Conservation (phyloP, 2,113 vertebrate genomes). For the Atractosteus spatula region DNA sequence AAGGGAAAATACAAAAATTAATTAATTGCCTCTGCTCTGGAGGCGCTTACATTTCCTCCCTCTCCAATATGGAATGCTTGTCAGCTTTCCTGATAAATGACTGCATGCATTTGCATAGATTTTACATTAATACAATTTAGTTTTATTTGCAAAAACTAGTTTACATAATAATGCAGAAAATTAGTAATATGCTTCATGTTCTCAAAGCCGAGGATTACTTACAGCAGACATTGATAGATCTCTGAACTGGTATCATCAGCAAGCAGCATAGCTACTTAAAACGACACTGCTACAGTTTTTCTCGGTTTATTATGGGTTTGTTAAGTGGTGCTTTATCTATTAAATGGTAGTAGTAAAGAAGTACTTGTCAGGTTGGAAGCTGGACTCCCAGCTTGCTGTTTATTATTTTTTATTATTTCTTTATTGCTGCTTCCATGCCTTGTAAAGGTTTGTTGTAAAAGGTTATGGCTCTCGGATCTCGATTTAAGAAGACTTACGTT, state of each 20-base stretch:
- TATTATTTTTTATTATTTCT: slow-evolving; percentile 30
- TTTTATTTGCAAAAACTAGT: slow-evolving; percentile 81
- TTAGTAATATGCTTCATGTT: slow-evolving; percentile 59
- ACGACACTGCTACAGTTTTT: slow-evolving; percentile 15
- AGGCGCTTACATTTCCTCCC: slow-evolving; percentile 78
- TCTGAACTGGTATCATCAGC: slow-evolving; percentile 28
- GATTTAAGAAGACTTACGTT: neutral
- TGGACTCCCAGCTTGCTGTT: slow-evolving; percentile 4
- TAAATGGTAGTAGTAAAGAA: slow-evolving; percentile 31
- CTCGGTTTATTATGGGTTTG: slow-evolving; percentile 28
- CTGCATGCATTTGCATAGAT: slow-evolving; percentile 97
- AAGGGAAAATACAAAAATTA: slow-evolving; percentile 81
- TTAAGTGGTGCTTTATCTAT: slow-evolving; percentile 28
- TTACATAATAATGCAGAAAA: slow-evolving; percentile 81
- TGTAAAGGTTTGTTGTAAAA: neutral
- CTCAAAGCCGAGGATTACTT: slow-evolving; percentile 37
- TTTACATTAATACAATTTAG: slow-evolving; percentile 86
- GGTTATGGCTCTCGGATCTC: neutral
- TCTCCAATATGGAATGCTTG: slow-evolving; percentile 93
- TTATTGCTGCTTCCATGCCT: slow-evolving; percentile 7
- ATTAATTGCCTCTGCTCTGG: slow-evolving; percentile 89
- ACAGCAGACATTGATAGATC: slow-evolving; percentile 17
- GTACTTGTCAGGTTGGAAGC: slow-evolving; percentile 11
- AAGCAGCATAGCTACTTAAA: slow-evolving; percentile 17
- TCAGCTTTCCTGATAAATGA: slow-evolving; percentile 95